A percentile compares a stretch with the other conserved stretches of the same genome.
Evolutionary conservation across 2,888 invertebrate genomes (phyloP).

Genomic region (Malthinus flaveolus): DNA sequence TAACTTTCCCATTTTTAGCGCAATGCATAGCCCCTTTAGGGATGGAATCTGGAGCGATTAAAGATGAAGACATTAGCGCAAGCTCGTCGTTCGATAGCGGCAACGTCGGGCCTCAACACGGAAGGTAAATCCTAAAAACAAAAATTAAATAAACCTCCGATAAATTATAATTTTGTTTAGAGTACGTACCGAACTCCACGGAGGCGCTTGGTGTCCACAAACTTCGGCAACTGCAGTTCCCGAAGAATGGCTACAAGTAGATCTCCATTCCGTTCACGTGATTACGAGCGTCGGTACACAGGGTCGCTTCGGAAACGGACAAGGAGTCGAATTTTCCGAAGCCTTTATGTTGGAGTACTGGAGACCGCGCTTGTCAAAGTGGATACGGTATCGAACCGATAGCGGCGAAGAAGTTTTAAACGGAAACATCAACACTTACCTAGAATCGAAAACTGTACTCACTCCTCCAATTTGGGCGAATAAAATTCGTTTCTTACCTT

Average conservation of each 20-base stretch:
- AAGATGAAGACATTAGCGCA: conserved; percentile 79
- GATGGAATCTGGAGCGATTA: conserved; percentile 82
- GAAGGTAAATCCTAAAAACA: conserved; percentile 63
- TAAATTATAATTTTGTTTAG: conserved; percentile 58
- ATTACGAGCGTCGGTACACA: conserved; percentile 82
- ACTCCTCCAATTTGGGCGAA: conserved; percentile 86
- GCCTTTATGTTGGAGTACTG: conserved; percentile 83
- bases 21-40: conserved; percentile 82
- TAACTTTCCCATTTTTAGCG: conserved; percentile 62
- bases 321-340: conserved; percentile 86
- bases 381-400: conserved; percentile 77
- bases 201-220: conserved; percentile 94
- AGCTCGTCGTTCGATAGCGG: conserved; percentile 84
- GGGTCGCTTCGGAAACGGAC: conserved; percentile 90
- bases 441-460: conserved; percentile 74
- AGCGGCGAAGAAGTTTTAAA: conserved; percentile 73
- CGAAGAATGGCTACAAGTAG: conserved; percentile 78
- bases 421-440: conserved; percentile 87
- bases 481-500: conserved; percentile 82
- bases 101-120: conserved; percentile 84
- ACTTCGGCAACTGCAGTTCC: conserved; percentile 76
- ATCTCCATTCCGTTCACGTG: conserved; percentile 77
- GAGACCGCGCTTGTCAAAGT: conserved; percentile 77
- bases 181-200: conserved; percentile 77
- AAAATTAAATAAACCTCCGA: neutral